Evolutionary conservation across 2,888 invertebrate genomes (phyloP), one percentile per base, ranked within the genome.

Genomic region (Drosophila testacea): DNA sequence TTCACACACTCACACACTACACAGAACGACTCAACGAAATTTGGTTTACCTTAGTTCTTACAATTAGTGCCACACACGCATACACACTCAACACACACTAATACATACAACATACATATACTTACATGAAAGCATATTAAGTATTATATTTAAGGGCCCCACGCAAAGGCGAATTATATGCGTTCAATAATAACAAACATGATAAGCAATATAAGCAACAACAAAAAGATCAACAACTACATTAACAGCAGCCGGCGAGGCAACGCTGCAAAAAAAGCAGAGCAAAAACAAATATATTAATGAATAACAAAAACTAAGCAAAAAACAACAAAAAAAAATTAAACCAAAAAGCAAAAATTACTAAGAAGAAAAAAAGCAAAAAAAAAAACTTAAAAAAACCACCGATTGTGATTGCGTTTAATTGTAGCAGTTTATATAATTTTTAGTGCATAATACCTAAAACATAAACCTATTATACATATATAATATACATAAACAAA

Each of bases 401-500:
- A 92, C 92, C 92, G 92, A 92, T 91, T 92, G 91, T 92, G 92
- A 92, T 92, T 92, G 92, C 92, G 91, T 92, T 91, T 91, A 89
- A 91, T 86, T 81, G 80, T 85, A 85, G 88, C 81, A 81, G 86
- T 85, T 88, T 83, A 83, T 88, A 88, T 85, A 86, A 86, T 85
- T 85, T 88, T 71, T 86, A 89, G 89, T 77, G 77, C 79, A 83
- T 86, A 88, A 79, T 62, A 83, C 52, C 55, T 69, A 70, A 69
- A 69, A 67, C 70, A 68, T 79, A 75, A 80, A 72, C 42, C 62
- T 77, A 75, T 64, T 76, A 66, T 61, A 71, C 46, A 52, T 47
- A 60, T 36, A 60, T 65, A 81, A 81, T 44, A 78, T 64, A 70
- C 50, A 60, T 51, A 39, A 56, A 22, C 22, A 56, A 39, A 56